Base-by-base conservation (phyloP, 2,888 invertebrate species). In the Epirrhoe alternata region DNA sequence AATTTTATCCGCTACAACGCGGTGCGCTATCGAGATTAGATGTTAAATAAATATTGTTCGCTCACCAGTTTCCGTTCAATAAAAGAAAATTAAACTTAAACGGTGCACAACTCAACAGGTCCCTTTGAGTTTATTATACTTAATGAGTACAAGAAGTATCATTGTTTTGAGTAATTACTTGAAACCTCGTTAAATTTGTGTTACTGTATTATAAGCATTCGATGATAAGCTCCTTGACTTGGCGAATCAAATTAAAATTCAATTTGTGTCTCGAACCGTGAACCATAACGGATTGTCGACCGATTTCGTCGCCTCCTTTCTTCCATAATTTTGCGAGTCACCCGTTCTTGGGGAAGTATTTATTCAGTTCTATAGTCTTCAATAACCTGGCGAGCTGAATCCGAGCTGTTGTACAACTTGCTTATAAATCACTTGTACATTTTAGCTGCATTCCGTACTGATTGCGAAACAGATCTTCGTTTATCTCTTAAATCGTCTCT, bases 171-270 rank as follows among this genome's bases (percentile, higher is more conserved):
- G 84, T 85, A 85, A 86, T 85, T 83, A 82, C 81, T 85, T 83
- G 75, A 72, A 72, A 80, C 81, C 82, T 86, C 82, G 78, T 88
- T 80, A 85, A 85, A 86, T 84, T 84, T 85, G 83, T 84, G 82
- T 77, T 84, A 78, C 81, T 82, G 83, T 87, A 86, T 86, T 89
- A 89, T 90, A 87, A 89, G 87, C 85, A 87, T 88, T 87, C 85
- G 85, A 86, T 87, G 86, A 89, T 90, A 90, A 91, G 90, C 89
- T 89, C 77, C 86, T 90, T 87, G 88, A 90, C 88, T 90, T 84
- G 85, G 86, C 84, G 86, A 87, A 88, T 87, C 88, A 89, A 89
- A 90, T 91, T 91, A 92, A 90, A 92, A 90, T 92, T 90, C 91
- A 92, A 92, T 92, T 90, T 90, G 89, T 87, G 87, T 84, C 78